phyloP scores from a whole-genome alignment of 2,888 invertebrate species.

The Branchinecta sandiegonensis region DNA sequence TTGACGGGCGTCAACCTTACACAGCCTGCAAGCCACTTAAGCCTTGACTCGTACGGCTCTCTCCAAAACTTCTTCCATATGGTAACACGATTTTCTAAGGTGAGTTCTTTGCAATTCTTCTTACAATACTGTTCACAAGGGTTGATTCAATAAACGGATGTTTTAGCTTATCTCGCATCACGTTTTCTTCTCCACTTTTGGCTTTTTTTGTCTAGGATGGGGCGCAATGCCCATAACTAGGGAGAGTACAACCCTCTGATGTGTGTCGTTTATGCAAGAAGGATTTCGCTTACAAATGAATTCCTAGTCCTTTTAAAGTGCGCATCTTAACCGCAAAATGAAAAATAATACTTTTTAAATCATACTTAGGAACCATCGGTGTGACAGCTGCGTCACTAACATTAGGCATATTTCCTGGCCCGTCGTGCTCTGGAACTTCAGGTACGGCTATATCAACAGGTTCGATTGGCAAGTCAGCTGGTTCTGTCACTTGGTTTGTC shows the following conservation, averaged over 20 bases:
- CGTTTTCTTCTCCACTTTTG: neutral
- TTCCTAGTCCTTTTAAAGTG: no score
- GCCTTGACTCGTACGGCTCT: constrained; percentile 8
- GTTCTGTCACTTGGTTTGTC: neutral
- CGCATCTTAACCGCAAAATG: no score
- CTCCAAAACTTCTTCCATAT: constrained; percentile 1
- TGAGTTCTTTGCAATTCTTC: constrained; percentile 2
- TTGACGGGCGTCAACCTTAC: constrained; percentile 3
- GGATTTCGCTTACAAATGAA: no score
- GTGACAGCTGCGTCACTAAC: neutral
- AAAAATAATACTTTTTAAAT: no score
- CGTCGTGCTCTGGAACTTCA: neutral
- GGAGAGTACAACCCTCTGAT: no score
- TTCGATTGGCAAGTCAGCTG: neutral
- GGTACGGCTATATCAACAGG: neutral
- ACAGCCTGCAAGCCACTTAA: constrained; percentile 11
- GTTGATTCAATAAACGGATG: neutral
- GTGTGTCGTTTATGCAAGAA: no score
- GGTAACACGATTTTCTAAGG: neutral
- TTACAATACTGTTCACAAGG: constrained; percentile 7
- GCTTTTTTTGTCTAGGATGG: constrained; percentile 1
- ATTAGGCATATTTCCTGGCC: neutral
- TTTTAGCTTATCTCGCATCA: neutral
- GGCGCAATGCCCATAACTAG: neutral
- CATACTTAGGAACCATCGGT: no score